Percentiles rank a stretch among this genome's conserved stretches.
Conservation (phyloP, 2,797 vertebrate genomes). For the Takifugu ocellatus region DNA sequence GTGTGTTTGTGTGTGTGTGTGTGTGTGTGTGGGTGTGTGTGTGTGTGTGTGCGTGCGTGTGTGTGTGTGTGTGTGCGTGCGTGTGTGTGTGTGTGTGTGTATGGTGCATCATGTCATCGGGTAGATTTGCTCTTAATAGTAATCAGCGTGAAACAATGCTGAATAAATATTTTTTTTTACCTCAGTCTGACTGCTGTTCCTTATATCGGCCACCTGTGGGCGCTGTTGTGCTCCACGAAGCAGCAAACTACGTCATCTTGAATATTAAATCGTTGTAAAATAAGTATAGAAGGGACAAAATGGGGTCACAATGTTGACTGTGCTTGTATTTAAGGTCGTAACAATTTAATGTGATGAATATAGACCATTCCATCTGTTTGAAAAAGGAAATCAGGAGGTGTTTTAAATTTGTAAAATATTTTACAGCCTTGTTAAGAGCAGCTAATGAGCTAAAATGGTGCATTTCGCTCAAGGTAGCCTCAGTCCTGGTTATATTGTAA, state of each 20-base stretch:
- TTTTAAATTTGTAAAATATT: too few species aligned
- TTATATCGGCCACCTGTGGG: constrained; percentile 33
- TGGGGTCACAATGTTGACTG: too few species aligned
- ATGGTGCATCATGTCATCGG: constrained; percentile 26
- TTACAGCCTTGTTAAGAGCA: background rate
- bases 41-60: background rate
- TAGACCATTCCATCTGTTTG: too few species aligned
- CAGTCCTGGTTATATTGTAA: constrained; percentile 11
- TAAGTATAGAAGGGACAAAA: too few species aligned
- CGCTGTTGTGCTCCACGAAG: constrained; percentile 35
- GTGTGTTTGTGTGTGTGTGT: constrained; percentile 1
- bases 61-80: constrained; percentile 1
- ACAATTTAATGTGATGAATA: too few species aligned
- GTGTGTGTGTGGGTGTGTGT: constrained; percentile 12
- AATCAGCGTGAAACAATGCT: constrained; percentile 27
- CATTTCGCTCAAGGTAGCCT: background rate
- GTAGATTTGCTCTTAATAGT: constrained; percentile 22
- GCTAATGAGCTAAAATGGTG: background rate
- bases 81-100: background rate
- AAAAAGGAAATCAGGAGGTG: too few species aligned
- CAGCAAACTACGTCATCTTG: too few species aligned
- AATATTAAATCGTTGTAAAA: background rate
- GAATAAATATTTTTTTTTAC: constrained; percentile 70
- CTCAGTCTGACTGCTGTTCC: constrained; percentile 24
- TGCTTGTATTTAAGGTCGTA: too few species aligned